Conservation (phyloP, 2,797 vertebrate genomes). For the Rhynchonycteris naso region DNA sequence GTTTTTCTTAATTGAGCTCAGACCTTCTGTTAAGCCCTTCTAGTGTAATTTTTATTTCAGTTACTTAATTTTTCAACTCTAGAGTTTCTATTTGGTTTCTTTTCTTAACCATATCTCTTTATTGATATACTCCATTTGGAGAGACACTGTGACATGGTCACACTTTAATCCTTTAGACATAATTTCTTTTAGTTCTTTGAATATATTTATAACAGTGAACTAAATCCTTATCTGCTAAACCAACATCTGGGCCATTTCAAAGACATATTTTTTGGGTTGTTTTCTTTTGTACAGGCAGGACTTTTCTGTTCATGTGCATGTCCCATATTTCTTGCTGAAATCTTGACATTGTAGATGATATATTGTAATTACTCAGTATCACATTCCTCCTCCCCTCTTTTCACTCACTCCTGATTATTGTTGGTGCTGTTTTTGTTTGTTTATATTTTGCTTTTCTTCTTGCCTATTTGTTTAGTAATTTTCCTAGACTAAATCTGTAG, state of each 20-base stretch:
- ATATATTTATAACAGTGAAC: not conserved
- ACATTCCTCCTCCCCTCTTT: not conserved
- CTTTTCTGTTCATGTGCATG: not conserved
- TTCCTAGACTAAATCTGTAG: not conserved
- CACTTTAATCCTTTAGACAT: constrained; percentile 10
- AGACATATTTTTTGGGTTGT: not conserved
- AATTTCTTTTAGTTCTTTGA: constrained; percentile 13
- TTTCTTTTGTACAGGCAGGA: not conserved
- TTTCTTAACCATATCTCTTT: not conserved
- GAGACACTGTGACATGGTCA: not conserved
- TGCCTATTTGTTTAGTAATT: not conserved
- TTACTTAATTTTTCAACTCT: constrained; percentile 2
- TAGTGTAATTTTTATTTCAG: not conserved
- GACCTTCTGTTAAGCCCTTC: not conserved
- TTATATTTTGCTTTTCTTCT: not conserved
- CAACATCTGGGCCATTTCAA: not conserved
- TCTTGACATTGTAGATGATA: not conserved
- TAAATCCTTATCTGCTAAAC: not conserved
- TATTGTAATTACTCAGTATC: not conserved
- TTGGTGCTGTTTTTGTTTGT: not conserved
- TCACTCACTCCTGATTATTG: not conserved
- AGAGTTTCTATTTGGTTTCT: not conserved
- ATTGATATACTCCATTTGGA: not conserved
- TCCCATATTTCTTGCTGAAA: not conserved
- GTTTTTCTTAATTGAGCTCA: not conserved